These are phyloP conservation scores for Habropoda laboriosa DNA, from an alignment of 1,140 invertebrate species.

Conservation along the genomic window DNA sequence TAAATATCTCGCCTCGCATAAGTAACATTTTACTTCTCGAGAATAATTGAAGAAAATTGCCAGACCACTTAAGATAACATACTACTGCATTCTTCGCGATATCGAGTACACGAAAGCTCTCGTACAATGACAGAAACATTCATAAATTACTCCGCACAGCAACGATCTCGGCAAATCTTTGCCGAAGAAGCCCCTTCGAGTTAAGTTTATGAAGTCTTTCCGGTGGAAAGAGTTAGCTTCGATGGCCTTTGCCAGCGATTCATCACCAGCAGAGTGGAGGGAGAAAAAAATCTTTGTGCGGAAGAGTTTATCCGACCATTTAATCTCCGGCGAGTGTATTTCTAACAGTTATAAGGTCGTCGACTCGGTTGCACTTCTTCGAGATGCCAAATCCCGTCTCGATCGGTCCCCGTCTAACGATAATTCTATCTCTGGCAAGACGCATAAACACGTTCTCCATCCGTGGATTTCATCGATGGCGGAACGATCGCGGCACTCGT, in stretches of 20 bases:
- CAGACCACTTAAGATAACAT: too few species aligned
- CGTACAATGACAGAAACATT: too few species aligned
- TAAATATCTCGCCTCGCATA: too few species aligned
- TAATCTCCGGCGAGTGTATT: not conserved
- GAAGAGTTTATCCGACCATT: slow-evolving; percentile 15
- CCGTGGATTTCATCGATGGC: slow-evolving; percentile 36
- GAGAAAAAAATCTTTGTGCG: slow-evolving; percentile 4
- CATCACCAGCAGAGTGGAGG: not conserved
- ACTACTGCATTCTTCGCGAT: too few species aligned
- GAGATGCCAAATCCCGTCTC: slow-evolving; percentile 12
- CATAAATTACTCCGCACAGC: too few species aligned
- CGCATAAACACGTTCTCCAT: not conserved
- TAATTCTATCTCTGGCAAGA: slow-evolving; percentile 32
- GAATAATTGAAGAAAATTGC: too few species aligned
- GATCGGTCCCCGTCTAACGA: not conserved
- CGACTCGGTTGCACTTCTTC: slow-evolving; percentile 21
- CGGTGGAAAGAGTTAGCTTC: not conserved
- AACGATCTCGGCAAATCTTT: too few species aligned
- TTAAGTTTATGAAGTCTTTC: not conserved
- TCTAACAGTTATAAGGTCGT: slow-evolving; percentile 20
- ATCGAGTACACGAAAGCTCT: too few species aligned
- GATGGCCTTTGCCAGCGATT: not conserved
- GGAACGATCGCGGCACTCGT: slow-evolving; percentile 50
- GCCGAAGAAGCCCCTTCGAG: not conserved
- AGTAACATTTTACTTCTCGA: too few species aligned